Evolutionary conservation across 2,888 invertebrate genomes (phyloP).

Genomic region (Iselma pallidipennis): DNA sequence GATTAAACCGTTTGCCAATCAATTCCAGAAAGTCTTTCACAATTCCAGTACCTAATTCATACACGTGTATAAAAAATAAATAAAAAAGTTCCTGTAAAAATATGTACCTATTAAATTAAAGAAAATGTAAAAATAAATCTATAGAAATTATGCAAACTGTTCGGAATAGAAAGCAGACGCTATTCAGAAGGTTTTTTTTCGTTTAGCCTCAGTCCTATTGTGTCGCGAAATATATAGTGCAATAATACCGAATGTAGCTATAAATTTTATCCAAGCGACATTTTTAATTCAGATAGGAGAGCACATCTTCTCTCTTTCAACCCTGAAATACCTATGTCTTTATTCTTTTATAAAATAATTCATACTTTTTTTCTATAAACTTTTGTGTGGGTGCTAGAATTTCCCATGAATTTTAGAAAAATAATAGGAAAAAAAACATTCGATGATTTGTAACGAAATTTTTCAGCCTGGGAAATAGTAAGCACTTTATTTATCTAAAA

Average conservation of each 20-base stretch:
- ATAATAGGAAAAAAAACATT: too few relatives aligned
- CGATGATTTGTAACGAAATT: background rate
- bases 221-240: slow-evolving; percentile 53
- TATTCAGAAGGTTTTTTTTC: slow-evolving; percentile 43
- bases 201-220: slow-evolving; percentile 48
- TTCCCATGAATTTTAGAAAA: too few relatives aligned
- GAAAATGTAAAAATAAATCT: slow-evolving; percentile 16
- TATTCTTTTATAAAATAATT: slow-evolving; percentile 3
- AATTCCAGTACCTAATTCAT: background rate
- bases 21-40: background rate
- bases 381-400: background rate
- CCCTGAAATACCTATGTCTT: background rate
- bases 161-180: slow-evolving; percentile 36
- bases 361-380: background rate
- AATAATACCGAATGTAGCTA: slow-evolving; percentile 46
- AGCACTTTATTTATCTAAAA: background rate
- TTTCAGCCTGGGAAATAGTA: background rate
- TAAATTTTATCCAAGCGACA: slow-evolving; percentile 47
- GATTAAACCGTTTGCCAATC: background rate
- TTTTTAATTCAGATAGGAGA: slow-evolving; percentile 44
- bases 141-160: slow-evolving; percentile 28
- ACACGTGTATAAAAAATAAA: background rate
- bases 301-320: slow-evolving; percentile 2
- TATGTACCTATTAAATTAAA: background rate
- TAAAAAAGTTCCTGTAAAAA: background rate